Evolutionary conservation across 2,888 invertebrate genomes (phyloP).

Genomic region (Luperina testacea): DNA sequence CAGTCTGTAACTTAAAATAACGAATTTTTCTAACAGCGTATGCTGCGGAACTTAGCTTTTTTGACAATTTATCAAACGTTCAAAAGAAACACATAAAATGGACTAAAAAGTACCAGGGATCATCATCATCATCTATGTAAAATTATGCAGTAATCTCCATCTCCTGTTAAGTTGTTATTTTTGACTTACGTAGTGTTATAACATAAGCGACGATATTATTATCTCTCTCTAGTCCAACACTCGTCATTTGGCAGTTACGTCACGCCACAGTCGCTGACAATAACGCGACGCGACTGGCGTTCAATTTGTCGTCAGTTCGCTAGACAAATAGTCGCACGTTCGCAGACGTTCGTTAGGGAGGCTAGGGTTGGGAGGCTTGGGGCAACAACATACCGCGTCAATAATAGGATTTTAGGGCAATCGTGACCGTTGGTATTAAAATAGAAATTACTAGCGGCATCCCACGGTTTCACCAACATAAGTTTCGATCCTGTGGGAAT

Average conservation of each 20-base stretch:
- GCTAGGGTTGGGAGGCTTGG: constrained; percentile 17
- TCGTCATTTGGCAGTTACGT: constrained; percentile 21
- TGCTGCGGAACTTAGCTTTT: too few relatives aligned
- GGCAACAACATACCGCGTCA: constrained; percentile 15
- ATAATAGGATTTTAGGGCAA: not conserved
- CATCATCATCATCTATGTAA: too few relatives aligned
- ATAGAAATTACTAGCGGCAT: not conserved
- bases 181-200: not conserved
- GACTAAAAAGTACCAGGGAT: too few relatives aligned
- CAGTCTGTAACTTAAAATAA: too few relatives aligned
- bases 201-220: not conserved
- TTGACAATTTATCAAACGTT: too few relatives aligned
- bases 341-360: constrained; percentile 10
- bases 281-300: constrained; percentile 13
- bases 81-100: too few relatives aligned
- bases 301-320: constrained; percentile 55
- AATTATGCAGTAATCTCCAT: too few relatives aligned
- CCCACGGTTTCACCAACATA: too few relatives aligned
- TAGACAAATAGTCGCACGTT: constrained; percentile 51
- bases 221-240: not conserved
- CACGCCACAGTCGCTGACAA: constrained; percentile 18
- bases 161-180: too few relatives aligned
- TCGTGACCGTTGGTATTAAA: not conserved
- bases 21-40: too few relatives aligned
- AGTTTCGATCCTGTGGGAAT: too few relatives aligned